These are phyloP conservation scores for Megamerina dolium DNA, from an alignment of 2,888 invertebrate species.

Conservation along the genomic window DNA sequence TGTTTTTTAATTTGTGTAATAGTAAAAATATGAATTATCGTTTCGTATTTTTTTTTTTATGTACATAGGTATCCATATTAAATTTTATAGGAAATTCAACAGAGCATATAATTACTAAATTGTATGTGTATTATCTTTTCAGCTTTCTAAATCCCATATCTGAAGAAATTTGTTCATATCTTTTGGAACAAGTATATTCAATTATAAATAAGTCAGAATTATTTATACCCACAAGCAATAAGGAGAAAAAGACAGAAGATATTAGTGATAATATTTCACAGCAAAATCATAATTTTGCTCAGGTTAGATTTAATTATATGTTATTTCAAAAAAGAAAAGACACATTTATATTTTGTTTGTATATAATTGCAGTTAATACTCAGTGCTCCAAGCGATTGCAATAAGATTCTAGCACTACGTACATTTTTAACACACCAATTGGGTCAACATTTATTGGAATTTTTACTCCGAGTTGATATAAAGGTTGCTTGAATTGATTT, in stretches of 20 bases:
- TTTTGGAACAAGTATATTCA: conserved; percentile 43
- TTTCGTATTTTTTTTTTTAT: too few species aligned
- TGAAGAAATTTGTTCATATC: conserved; percentile 43
- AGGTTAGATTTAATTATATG: too few species aligned
- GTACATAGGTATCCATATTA: too few species aligned
- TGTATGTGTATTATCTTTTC: too few species aligned
- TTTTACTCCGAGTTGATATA: conserved; percentile 39
- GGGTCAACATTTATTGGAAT: conserved; percentile 42
- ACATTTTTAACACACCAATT: conserved; percentile 43
- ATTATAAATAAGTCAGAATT: conserved; percentile 44
- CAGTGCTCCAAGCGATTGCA: conserved; percentile 42
- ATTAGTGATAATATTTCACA: conserved; percentile 12
- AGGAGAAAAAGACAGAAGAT: conserved; percentile 10
- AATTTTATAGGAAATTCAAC: too few species aligned
- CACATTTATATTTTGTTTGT: conserved; percentile 6
- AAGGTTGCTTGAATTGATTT: conserved; percentile 32
- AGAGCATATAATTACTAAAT: too few species aligned
- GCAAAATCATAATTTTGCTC: conserved; percentile 39
- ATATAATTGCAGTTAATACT: conserved; percentile 36
- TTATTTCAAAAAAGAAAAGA: too few species aligned
- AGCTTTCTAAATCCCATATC: conserved; percentile 44
- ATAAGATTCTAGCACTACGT: conserved; percentile 43
- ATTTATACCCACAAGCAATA: conserved; percentile 19
- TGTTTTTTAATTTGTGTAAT: too few species aligned
- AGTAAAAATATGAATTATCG: too few species aligned